Evolutionary conservation across 2,888 invertebrate genomes (phyloP), one percentile per base, ranked within the genome.

Genomic region (Parelbella ahira): DNA sequence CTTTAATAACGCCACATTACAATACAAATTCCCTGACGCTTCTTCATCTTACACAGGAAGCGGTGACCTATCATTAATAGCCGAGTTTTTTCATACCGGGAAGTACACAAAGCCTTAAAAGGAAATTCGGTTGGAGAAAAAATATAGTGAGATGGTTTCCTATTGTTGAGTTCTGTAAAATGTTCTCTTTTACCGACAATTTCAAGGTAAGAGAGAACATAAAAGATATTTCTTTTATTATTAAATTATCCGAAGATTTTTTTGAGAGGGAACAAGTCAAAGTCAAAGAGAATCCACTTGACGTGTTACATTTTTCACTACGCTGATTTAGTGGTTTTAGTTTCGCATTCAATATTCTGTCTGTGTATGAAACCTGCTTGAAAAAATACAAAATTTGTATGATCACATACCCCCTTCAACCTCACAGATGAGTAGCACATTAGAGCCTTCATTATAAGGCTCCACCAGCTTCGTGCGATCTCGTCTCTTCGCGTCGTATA

Each of bases 391-490:
- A n/a, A n/a, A n/a, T n/a, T n/a, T n/a, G n/a, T n/a, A 20, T 20
- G n/a, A n/a, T 28, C 13, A 49, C 68, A 63, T 89, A 93, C 95
- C 95, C 80, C 94, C 95, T 56, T 91, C 90, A 5, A 94, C 94
- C 89, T 94, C 94, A 67, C 95, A 96, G 63, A 93, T 91, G 51
- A 96, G 90, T 60, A 92, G 90, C 34, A 96, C 93, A 66, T 94
- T 93, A 48, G 92, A 91, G 19, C 95, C 96, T 81, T 96, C 96
- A 71, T 95, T 95, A 81, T 95, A 96, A 11, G 94, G 93, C 69
- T 94, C 94, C 55, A 94, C 91, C 54, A 93, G 82, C 68, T 91
- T 92, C 53, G 93, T 90, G 63, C 92, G 89, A 66, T 95, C 94
- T 70, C 93, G 90, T 62, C 92, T 89, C 62, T 92, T 92, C 29